Evolutionary conservation across 2,888 invertebrate genomes (phyloP).

Genomic region (Ceraclea dissimilis): DNA sequence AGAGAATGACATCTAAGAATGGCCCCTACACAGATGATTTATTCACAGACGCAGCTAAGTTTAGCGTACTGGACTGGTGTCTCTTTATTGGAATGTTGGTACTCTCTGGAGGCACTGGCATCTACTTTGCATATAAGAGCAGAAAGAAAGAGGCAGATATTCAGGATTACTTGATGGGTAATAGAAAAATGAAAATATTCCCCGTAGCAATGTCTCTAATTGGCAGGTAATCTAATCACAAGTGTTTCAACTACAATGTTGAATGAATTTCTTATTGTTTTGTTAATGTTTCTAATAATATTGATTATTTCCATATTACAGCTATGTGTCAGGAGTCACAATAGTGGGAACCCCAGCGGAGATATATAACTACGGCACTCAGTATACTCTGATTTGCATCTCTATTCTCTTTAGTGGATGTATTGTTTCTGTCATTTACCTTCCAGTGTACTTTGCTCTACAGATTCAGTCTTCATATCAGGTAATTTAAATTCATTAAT

Average conservation of each 20-base stretch:
- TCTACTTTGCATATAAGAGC: constrained; percentile 55
- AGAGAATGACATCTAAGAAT: neutral
- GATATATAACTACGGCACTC: constrained; percentile 79
- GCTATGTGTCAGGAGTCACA: constrained; percentile 83
- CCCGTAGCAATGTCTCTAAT: constrained; percentile 82
- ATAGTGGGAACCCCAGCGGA: constrained; percentile 82
- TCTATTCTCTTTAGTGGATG: constrained; percentile 62
- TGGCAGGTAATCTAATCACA: constrained; percentile 33
- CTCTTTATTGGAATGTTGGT: constrained; percentile 63
- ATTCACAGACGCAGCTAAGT: constrained; percentile 10
- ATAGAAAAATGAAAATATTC: constrained; percentile 64
- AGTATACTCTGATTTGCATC: constrained; percentile 70
- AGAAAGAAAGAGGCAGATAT: constrained; percentile 47
- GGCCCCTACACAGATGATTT: neutral
- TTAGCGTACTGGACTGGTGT: constrained; percentile 51
- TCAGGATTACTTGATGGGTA: constrained; percentile 71
- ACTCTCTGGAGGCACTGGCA: constrained; percentile 68
- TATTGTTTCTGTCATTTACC: constrained; percentile 60
- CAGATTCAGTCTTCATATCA: constrained; percentile 77
- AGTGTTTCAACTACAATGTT: too few relatives aligned
- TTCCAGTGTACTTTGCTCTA: constrained; percentile 73
- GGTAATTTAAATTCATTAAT: too few relatives aligned
- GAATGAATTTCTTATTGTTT: neutral
- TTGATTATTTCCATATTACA: constrained; percentile 30
- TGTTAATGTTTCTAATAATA: too few relatives aligned